Evolutionary conservation across 1,140 invertebrate species (phyloP).

Genomic region (Nylanderia fulva): DNA sequence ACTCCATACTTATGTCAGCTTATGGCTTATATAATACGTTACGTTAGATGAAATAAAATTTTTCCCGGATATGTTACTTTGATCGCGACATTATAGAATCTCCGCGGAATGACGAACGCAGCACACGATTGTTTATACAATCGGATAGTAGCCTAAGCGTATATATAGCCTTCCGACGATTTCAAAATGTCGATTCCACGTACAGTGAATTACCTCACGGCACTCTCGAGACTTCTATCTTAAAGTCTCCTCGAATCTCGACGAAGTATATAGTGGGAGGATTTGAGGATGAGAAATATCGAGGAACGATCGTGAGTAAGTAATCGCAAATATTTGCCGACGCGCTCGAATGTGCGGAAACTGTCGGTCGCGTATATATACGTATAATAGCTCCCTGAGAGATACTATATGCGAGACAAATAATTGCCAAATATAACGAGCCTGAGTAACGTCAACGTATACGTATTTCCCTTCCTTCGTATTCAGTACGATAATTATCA

Average conservation of each 20-base stretch:
- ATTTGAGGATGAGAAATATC: neutral
- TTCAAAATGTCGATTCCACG: slow-evolving; percentile 54
- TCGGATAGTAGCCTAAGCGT: neutral
- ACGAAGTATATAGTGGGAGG: neutral
- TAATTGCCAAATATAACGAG: slow-evolving; percentile 54
- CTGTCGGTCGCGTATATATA: neutral
- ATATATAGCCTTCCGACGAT: slow-evolving; percentile 48
- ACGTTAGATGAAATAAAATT: neutral
- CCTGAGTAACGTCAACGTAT: slow-evolving; percentile 30
- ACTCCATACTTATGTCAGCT: neutral
- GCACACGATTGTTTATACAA: neutral
- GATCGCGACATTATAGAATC: slow-evolving; percentile 5
- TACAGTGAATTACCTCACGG: slow-evolving; percentile 7
- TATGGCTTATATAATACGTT: neutral
- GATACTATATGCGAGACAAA: slow-evolving; percentile 7
- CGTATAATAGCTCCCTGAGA: slow-evolving; percentile 2
- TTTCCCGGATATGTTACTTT: slow-evolving; percentile 1
- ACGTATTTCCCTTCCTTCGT: neutral
- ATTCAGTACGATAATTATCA: slow-evolving; percentile 46
- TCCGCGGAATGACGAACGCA: slow-evolving; percentile 52
- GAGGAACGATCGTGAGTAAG: slow-evolving; percentile 43
- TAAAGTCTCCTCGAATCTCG: slow-evolving; percentile 46
- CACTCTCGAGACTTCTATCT: slow-evolving; percentile 53
- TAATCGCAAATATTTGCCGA: slow-evolving; percentile 69
- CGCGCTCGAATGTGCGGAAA: slow-evolving; percentile 60